These are phyloP conservation scores for Drosophila anceps DNA, from an alignment of 2,888 invertebrate species.

Conservation along the genomic window DNA sequence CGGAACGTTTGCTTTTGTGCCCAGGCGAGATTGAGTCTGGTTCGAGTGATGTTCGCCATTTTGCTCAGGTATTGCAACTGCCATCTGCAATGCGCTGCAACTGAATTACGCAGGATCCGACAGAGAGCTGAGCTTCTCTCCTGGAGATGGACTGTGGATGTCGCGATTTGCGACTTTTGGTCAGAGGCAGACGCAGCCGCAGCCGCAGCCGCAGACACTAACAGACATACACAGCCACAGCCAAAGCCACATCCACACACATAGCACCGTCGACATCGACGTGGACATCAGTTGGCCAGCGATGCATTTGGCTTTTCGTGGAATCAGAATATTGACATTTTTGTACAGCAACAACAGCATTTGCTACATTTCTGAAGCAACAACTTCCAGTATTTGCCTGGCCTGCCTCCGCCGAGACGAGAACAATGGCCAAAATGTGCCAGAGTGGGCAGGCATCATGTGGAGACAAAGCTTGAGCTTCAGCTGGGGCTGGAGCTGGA, in stretches of 20 bases:
- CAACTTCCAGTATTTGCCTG: slow-evolving; percentile 64
- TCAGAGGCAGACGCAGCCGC: slow-evolving; percentile 5
- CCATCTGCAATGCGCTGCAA: slow-evolving; percentile 58
- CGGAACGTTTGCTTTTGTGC: slow-evolving; percentile 57
- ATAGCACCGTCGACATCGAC: slow-evolving; percentile 29
- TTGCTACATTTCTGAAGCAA: slow-evolving; percentile 64
- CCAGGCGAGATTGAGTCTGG: slow-evolving; percentile 65
- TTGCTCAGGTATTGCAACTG: slow-evolving; percentile 46
- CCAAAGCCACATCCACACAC: slow-evolving; percentile 10
- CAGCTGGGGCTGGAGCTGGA: slow-evolving; percentile 8
- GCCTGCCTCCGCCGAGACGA: slow-evolving; percentile 28
- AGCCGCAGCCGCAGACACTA: background rate
- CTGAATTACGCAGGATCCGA: slow-evolving; percentile 71
- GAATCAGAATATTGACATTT: slow-evolving; percentile 84
- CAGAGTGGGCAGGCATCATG: slow-evolving; percentile 78
- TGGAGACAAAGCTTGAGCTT: slow-evolving; percentile 61
- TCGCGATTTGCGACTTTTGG: slow-evolving; percentile 44
- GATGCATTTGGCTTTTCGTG: slow-evolving; percentile 76
- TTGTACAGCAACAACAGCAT: slow-evolving; percentile 61
- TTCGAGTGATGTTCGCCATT: slow-evolving; percentile 73
- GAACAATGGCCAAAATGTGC: slow-evolving; percentile 78
- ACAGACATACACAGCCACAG: slow-evolving; percentile 16
- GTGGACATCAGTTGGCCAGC: slow-evolving; percentile 58
- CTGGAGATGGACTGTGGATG: slow-evolving; percentile 54
- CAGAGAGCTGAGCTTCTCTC: slow-evolving; percentile 26